Base-by-base conservation (phyloP, 2,113 vertebrate genomes). In the Rhea americana region DNA sequence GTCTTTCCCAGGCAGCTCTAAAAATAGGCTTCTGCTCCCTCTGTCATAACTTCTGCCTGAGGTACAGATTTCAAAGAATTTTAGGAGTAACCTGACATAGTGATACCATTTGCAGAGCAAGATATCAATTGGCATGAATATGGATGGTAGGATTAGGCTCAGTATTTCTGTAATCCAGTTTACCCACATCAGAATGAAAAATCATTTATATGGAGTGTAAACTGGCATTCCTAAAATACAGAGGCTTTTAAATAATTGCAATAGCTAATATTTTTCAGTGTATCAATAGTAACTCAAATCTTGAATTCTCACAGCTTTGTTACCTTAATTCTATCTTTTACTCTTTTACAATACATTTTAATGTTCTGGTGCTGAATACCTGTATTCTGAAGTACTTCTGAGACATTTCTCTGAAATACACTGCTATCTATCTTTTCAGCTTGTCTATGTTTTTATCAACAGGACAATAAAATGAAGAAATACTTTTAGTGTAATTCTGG, bases 1-100 rank as follows among this genome's bases (percentile, higher is more conserved):
- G 65, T 91, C 59, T 35, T 84, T 35, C 41, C 80, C 79, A 56
- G 39, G 39, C 39, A 84, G 47, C 32, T 90, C 86, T 84, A 93
- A 84, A 94, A 94, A 87, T 45, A 86, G 83, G 53, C 35, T 76
- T 83, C 53, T 26, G 86, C 74, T 35, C 90, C 53, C 3, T 20
- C 90, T 88, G 68, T 71, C 56, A 86, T 50, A 81, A 82, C 59
- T 87, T 77, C 75, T 90, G 80, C 50, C 47, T 0, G 0, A 83
- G 56, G 43, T 81, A 82, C 80, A 84, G 51, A 21, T 50, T 84
- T 77, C 83, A 72, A 78, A 90, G 86, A 86, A 85, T 76, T 81
- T 89, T 24, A 82, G 73, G 55, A 61, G 76, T 75, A 50, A 78
- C 47, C 61, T 73, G 85, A 76, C 50, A n/a, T 32, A n/a, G 20